Evolutionary conservation across 2,888 invertebrate species (phyloP), one percentile per base, ranked within the genome.

Genomic region (Drosophila recens): DNA sequence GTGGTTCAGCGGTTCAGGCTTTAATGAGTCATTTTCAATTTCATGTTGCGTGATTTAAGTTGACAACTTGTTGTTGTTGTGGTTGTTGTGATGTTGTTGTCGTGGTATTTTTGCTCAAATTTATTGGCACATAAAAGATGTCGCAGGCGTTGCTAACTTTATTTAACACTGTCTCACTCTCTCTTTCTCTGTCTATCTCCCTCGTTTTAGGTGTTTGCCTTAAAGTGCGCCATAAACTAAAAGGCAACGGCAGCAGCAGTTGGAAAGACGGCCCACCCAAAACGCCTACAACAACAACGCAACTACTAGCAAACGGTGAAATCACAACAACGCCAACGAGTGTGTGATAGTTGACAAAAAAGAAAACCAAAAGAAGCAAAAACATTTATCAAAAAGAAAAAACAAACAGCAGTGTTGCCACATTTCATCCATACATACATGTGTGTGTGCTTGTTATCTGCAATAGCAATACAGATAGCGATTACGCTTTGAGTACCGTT

Each of bases 131-230:
- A 89, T 89, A 87, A 86, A 87, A 84, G 74, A 70, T 85, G 85
- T 87, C 82, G 79, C 85, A 87, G 89, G 87, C 89, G 89, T 89
- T 87, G 85, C 85, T 76, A 85, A 85, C 84, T 85, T 88, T 88
- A 86, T 87, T 87, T 80, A 80, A 82, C 79, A 72, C 67, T 67
- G 63, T 72, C 59, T 53, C 3, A 38, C 15, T 56, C 51, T 45
- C 9, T 42, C 34, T 48, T n/a, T 63, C 36, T 46, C 48, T 67
- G 30, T 79, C 36, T 61, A 5, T 27, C 27, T 30, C 30, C 30
- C 30, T 30, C 30, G 1, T 87, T 86, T 87, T 89, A 89, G 89
- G 87, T 89, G 76, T 82, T 87, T 86, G 88, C 75, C 82, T 86
- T 83, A 84, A 88, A 88, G 83, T 84, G 87, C 75, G 82, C 89